Percentiles rank a stretch among this genome's conserved stretches.
These are phyloP conservation scores for Seriola dumerili DNA, from an alignment of 2,113 vertebrate genomes.

Conservation along the genomic window DNA sequence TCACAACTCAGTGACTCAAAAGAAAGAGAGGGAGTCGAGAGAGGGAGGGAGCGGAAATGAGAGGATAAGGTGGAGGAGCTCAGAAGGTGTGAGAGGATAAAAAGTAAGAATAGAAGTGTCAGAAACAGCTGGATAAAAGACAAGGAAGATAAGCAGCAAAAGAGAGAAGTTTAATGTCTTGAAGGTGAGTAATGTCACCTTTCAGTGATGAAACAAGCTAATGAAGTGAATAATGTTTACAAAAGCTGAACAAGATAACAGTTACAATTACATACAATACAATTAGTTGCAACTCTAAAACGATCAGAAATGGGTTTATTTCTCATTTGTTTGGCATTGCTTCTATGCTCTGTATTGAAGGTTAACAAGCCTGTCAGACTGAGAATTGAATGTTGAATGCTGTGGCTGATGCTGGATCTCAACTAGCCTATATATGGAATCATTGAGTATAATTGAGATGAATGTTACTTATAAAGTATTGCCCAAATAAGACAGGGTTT, in stretches of 20 bases:
- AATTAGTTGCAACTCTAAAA: too few species aligned
- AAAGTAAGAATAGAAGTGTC: conserved; percentile 3
- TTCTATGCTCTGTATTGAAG: too few species aligned
- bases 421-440: too few species aligned
- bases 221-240: background rate
- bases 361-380: too few species aligned
- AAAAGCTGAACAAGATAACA: background rate
- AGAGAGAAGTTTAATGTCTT: background rate
- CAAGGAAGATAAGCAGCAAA: background rate
- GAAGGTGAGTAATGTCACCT: background rate
- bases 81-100: conserved; percentile 25
- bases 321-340: too few species aligned
- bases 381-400: too few species aligned
- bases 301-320: too few species aligned
- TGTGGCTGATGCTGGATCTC: too few species aligned
- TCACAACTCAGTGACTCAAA: conserved; percentile 44
- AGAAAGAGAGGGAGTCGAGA: conserved; percentile 14
- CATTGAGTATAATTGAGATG: background rate
- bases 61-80: conserved; percentile 36
- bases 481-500: background rate
- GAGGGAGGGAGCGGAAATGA: conserved; percentile 26
- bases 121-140: background rate
- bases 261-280: too few species aligned
- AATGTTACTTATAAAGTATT: background rate
- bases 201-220: background rate